Evolutionary conservation across 2,797 vertebrate species (phyloP), one percentile per base, ranked within the genome.

Genomic region (Neopelma chrysocephalum): DNA sequence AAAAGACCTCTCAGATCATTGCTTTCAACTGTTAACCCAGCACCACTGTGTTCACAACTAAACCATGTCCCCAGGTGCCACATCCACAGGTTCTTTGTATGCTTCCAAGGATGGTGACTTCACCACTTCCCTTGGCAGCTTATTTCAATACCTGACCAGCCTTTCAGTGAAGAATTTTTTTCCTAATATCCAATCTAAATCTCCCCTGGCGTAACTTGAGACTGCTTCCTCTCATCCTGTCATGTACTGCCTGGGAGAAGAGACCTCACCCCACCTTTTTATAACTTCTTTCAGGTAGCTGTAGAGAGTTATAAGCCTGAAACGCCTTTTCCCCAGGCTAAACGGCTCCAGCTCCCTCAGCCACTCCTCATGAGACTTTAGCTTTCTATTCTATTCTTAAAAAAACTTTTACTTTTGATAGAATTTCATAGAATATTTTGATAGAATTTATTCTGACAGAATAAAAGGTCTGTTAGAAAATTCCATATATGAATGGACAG

Each of bases 231-330:
- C 38, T 65, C 38, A 57, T 20, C 16, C 10, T 22, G 12, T 51
- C 10, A 19, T 8, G n/a, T 53, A 36, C 8, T 32, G 20, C 21
- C 4, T 34, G 7, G 12, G 51, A 71, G 3, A 45, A 71, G 69
- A 57, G 7, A 31, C 11, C 15, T 64, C 2, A 15, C 4, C 11
- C 7, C 11, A 14, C 21, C 17, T 47, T 0, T 1, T 53, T 65
- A 45, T 21, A 47, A 19, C 9, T 65, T 71, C 25, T 40, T 58
- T 53, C 45, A 40, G 3, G 18, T 47, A 40, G 31, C 21, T 78
- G 12, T 27, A 65, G 29, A 65, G 8, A 40, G 11, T 1, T 51
- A 34, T 40, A 40, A 13, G 5, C 3, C n/a, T 20, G 6, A 72
- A 65, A 9, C 25, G 34, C 22, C n/a, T 70, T 45, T 78, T 51